Percentiles rank a stretch among this genome's conserved stretches.
phyloP scores from a whole-genome alignment of 2,797 vertebrate genomes.

The Gobio occitaniae region DNA sequence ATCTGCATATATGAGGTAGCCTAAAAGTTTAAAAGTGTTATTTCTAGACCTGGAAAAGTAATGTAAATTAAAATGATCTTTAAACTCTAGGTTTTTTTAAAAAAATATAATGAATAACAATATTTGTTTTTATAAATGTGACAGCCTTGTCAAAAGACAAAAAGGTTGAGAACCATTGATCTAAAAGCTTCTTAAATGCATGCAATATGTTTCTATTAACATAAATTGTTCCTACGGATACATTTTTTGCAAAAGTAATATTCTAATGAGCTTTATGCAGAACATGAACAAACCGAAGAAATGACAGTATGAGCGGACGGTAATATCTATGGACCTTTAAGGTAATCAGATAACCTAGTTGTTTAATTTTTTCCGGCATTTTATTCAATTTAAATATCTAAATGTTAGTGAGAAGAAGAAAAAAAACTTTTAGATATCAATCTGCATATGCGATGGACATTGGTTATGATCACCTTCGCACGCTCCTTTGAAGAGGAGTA shows the following conservation, averaged over 20 bases:
- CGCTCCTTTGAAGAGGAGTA: background rate
- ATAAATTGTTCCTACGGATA: background rate
- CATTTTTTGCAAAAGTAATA: background rate
- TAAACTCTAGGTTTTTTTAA: background rate
- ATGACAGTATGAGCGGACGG: background rate
- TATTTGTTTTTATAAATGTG: no score
- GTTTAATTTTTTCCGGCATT: background rate
- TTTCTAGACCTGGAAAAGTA: background rate
- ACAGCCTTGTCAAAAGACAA: background rate
- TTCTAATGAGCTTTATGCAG: background rate
- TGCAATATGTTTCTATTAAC: background rate
- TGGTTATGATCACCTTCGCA: background rate
- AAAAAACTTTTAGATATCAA: background rate
- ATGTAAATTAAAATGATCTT: background rate
- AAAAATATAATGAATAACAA: no score
- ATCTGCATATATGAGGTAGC: background rate
- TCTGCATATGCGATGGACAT: background rate
- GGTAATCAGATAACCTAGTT: background rate
- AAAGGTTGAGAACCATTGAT: background rate
- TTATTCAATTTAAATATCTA: background rate
- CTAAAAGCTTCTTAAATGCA: background rate
- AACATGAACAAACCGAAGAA: background rate
- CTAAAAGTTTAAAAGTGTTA: no score
- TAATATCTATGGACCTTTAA: background rate
- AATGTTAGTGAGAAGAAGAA: background rate